These are phyloP conservation scores for Galerucella calmariensis DNA, from an alignment of 2,888 invertebrate species.

Conservation along the genomic window DNA sequence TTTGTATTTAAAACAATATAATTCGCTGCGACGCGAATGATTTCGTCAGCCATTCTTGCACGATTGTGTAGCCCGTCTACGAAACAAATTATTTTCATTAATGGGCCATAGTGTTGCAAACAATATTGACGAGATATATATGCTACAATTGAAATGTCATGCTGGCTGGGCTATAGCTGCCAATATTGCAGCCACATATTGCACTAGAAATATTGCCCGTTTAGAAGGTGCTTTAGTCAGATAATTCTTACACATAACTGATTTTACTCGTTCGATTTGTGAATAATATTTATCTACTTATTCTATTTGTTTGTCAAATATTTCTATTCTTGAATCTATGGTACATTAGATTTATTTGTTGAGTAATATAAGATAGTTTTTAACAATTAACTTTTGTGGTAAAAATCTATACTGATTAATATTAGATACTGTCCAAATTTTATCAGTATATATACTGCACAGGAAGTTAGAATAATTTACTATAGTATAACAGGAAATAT, in stretches of 20 bases:
- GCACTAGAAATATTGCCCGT: no score
- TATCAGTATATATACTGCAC: background rate
- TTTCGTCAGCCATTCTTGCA: no score
- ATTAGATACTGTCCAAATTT: background rate
- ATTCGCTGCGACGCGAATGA: no score
- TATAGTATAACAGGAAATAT: slow-evolving; percentile 22
- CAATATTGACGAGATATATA: no score
- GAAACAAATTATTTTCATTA: no score
- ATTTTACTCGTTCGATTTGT: background rate
- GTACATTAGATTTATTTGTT: background rate
- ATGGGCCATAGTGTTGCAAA: no score
- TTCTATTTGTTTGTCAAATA: background rate
- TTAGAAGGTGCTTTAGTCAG: no score
- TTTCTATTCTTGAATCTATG: background rate
- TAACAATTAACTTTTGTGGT: background rate
- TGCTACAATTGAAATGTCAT: no score
- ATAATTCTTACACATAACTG: background rate
- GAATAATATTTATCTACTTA: background rate
- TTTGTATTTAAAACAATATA: no score
- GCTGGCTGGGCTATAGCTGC: no score
- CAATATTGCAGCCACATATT: no score
- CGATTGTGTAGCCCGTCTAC: no score
- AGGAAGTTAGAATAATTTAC: background rate
- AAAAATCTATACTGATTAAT: background rate
- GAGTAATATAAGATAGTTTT: background rate